phyloP scores from a whole-genome alignment of 2,888 invertebrate genomes.

The Idaea aversata region DNA sequence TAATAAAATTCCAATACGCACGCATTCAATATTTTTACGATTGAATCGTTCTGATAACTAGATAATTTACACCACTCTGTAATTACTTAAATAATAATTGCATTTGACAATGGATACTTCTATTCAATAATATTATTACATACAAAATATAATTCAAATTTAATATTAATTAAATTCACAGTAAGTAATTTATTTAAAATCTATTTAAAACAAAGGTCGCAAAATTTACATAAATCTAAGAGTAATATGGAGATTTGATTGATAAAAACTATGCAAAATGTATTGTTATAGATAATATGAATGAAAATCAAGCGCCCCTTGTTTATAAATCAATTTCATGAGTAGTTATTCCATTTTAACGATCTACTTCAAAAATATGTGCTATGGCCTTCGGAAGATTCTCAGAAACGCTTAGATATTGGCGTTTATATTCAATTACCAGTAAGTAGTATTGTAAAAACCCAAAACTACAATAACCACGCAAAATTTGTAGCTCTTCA shows the following conservation, averaged over 20 bases:
- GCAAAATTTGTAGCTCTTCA: background rate
- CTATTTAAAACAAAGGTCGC: no score
- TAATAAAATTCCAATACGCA: background rate
- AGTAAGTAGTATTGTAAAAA: slow-evolving; percentile 17
- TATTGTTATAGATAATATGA: background rate
- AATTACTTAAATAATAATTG: background rate
- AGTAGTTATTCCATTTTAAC: slow-evolving; percentile 46
- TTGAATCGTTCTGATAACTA: background rate
- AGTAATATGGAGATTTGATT: no score
- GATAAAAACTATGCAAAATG: background rate
- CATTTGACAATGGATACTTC: background rate
- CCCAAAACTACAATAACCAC: slow-evolving; percentile 12
- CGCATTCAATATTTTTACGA: background rate
- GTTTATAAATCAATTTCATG: slow-evolving; percentile 45
- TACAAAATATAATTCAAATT: background rate
- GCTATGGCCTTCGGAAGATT: slow-evolving; percentile 49
- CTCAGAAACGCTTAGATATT: slow-evolving; percentile 45
- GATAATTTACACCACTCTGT: background rate
- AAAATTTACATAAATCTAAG: no score
- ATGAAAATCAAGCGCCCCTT: background rate
- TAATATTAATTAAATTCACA: no score
- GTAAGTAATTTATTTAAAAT: no score
- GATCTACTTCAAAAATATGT: slow-evolving; percentile 60
- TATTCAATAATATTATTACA: background rate
- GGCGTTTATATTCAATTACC: slow-evolving; percentile 30